These are phyloP conservation scores for Smithornis capensis DNA, from an alignment of 2,113 vertebrate genomes.

Conservation along the genomic window DNA sequence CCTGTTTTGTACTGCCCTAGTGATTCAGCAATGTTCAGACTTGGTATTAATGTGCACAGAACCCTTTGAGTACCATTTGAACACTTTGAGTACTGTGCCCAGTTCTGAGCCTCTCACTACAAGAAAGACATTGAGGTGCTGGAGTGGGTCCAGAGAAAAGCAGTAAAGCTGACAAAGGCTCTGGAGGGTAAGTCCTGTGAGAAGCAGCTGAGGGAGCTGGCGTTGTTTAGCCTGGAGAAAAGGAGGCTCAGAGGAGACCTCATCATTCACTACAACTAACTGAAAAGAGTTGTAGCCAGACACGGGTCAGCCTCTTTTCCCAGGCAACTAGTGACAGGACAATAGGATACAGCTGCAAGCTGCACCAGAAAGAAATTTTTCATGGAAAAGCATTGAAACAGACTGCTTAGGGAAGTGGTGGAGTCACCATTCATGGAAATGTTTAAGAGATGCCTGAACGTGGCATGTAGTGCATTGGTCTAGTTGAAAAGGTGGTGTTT, in stretches of 20 bases:
- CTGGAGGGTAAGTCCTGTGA: not conserved
- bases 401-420: not conserved
- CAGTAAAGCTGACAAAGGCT: not conserved
- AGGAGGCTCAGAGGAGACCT: not conserved
- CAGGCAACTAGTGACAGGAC: not conserved
- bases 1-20: not conserved
- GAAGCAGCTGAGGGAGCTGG: not conserved
- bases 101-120: not conserved
- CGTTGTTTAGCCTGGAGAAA: not conserved
- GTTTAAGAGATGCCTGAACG: accelerated
- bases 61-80: too few relatives aligned
- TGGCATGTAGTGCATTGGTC: not conserved
- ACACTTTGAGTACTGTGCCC: not conserved
- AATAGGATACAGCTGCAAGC: not conserved
- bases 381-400: not conserved
- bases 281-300: not conserved
- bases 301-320: not conserved
- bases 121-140: not conserved
- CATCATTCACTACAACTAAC: not conserved
- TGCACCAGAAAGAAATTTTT: not conserved
- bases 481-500: not conserved
- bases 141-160: not conserved
- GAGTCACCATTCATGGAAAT: not conserved
- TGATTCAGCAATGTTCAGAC: not conserved
- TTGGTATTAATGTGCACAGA: not conserved